Evolutionary conservation across 2,797 vertebrate genomes (phyloP), one percentile per base, ranked within the genome.

Genomic region (Austrolebias charrua): DNA sequence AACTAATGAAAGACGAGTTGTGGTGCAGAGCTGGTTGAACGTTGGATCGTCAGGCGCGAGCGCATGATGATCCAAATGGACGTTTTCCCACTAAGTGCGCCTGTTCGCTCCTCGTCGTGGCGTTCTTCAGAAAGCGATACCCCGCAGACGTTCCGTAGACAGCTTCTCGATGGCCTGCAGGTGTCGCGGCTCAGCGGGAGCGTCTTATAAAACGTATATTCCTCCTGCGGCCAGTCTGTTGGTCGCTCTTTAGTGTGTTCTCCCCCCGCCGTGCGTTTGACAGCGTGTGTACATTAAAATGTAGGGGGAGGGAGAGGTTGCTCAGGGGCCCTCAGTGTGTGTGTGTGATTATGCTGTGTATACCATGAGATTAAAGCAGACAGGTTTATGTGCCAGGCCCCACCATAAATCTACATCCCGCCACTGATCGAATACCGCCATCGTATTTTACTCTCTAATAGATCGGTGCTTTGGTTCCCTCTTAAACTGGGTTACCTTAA

Each of bases 321-420:
- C 48, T 72, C 67, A 28, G 55, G 47, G 68, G 33, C 33, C 47
- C 73, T 68, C 72, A 52, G 65, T 72, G 60, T 66, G 82, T 83
- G 77, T 33, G 33, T 35, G 33, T 86, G 81, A 87, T 83, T 86
- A 82, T 54, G 20, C 71, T 78, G 85, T 86, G 82, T 90, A 85
- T 86, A 87, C 84, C 84, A 69, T 81, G 82, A 87, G 87, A 88
- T 89, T 89, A 88, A 79, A 75, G 76, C 68, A 50, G 88, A 89
- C 88, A 89, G 88, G 76, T 90, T 91, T 90, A 90, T 85, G 76
- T 63, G 33, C 64, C 4, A 33, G 50, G 46, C 53, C 60, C 77
- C n/a, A 55, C 62, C 55, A 62, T 89, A 87, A 90, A 89, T 88
- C 82, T 66, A 48, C 50, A 53, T 52, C 42, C 65, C 66, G 42